phyloP scores from a whole-genome alignment of 2,113 vertebrate genomes.

The Cochlearius cochlearius region DNA sequence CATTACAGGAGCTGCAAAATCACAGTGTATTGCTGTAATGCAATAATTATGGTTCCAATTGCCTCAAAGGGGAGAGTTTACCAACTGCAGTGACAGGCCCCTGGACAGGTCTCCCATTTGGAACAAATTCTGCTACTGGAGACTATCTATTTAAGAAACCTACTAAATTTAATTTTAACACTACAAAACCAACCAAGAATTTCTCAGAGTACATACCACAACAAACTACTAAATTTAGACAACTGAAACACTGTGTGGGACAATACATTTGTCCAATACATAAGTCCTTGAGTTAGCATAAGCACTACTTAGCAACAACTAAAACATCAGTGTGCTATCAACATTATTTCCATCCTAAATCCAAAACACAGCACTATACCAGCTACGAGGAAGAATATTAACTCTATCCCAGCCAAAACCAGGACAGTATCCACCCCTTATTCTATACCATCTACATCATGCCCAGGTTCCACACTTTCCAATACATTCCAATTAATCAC shows the following conservation, averaged over 20 bases:
- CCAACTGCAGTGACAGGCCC: neutral
- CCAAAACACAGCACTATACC: too few relatives aligned
- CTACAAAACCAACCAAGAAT: neutral
- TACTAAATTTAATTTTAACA: neutral
- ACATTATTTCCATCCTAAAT: too few relatives aligned
- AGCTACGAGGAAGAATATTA: too few relatives aligned
- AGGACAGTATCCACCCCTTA: too few relatives aligned
- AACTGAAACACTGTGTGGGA: neutral
- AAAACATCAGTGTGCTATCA: too few relatives aligned
- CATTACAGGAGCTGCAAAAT: neutral
- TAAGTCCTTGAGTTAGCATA: too few relatives aligned
- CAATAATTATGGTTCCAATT: neutral
- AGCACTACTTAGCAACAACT: too few relatives aligned
- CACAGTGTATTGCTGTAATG: neutral
- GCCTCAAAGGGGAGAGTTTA: neutral
- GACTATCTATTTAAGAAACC: neutral
- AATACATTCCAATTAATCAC: too few relatives aligned
- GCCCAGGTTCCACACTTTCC: too few relatives aligned
- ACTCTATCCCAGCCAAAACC: too few relatives aligned
- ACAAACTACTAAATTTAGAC: neutral
- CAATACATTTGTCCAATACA: too few relatives aligned
- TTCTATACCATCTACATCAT: too few relatives aligned
- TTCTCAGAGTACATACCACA: neutral
- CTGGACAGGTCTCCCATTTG: neutral
- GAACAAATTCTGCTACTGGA: neutral